Percentiles rank a stretch among this genome's conserved stretches.
phyloP scores from a whole-genome alignment of 2,797 vertebrate species.

The Pseudochirops corinnae region DNA sequence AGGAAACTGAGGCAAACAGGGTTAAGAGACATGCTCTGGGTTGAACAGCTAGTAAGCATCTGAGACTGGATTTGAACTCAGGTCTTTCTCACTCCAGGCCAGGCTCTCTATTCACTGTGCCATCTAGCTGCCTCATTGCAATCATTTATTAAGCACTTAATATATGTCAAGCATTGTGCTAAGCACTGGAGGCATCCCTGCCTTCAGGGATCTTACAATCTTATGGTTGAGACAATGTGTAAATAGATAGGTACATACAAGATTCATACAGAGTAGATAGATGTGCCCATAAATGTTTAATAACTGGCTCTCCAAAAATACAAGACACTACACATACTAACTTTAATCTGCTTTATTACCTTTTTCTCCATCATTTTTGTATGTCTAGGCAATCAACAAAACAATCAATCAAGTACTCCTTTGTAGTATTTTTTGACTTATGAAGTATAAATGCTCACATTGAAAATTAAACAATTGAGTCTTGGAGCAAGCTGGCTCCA shows the following conservation, averaged over 20 bases:
- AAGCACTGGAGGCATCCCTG: neutral
- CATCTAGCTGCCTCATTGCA: neutral
- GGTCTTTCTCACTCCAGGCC: neutral
- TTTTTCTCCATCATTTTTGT: neutral
- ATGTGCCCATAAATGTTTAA: neutral
- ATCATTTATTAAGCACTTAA: neutral
- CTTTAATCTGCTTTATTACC: neutral
- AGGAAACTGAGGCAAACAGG: neutral
- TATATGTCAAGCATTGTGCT: neutral
- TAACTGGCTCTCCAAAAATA: neutral
- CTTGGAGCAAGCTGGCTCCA: neutral
- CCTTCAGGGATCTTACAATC: neutral
- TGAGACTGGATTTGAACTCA: neutral
- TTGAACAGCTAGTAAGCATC: neutral
- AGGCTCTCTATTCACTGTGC: neutral
- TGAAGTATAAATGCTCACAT: neutral
- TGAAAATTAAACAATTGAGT: neutral
- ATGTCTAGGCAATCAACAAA: neutral
- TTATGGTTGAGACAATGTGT: neutral
- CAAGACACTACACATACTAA: neutral
- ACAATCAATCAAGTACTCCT: neutral
- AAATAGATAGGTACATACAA: neutral
- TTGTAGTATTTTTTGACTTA: neutral
- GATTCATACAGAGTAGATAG: neutral
- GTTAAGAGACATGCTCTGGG: neutral